A percentile compares a stretch with the other conserved stretches of the same genome.
These are phyloP conservation scores for Cephus rjabovi DNA, from an alignment of 2,888 invertebrate species.

Conservation along the genomic window DNA sequence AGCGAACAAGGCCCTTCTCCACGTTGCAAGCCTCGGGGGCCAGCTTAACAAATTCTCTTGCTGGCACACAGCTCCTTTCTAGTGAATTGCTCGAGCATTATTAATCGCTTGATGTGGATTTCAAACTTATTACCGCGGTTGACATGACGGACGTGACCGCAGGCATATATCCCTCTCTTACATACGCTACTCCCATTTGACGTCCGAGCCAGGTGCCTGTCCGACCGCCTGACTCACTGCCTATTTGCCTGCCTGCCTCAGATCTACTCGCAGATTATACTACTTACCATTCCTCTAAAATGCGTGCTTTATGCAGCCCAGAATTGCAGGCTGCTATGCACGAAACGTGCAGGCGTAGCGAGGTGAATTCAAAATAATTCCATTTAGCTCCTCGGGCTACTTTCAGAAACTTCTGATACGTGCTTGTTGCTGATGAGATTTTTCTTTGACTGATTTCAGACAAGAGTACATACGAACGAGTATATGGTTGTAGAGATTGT, in stretches of 20 bases:
- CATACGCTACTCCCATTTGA: conserved; percentile 39
- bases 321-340: too few relatives aligned
- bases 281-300: conserved; percentile 9
- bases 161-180: conserved; percentile 16
- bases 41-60: conserved; percentile 51
- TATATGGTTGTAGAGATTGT: too few relatives aligned
- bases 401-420: too few relatives aligned
- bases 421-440: too few relatives aligned
- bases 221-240: conserved; percentile 19
- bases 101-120: conserved; percentile 64
- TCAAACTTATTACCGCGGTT: conserved; percentile 59
- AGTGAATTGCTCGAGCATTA: conserved; percentile 59
- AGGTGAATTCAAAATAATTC: conserved; percentile 26
- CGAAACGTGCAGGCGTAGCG: too few relatives aligned
- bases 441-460: too few relatives aligned
- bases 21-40: conserved; percentile 45
- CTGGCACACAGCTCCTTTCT: conserved; percentile 53
- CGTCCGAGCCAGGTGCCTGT: conserved; percentile 53
- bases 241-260: conserved; percentile 9
- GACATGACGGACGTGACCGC: conserved; percentile 53
- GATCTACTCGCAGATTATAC: conserved; percentile 28
- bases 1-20: conserved; percentile 56
- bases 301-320: background rate
- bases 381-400: background rate
- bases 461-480: too few relatives aligned